Evolutionary conservation across 2,888 invertebrate species (phyloP), one percentile per base, ranked within the genome.

Genomic region (Minunthozetes semirufus): DNA sequence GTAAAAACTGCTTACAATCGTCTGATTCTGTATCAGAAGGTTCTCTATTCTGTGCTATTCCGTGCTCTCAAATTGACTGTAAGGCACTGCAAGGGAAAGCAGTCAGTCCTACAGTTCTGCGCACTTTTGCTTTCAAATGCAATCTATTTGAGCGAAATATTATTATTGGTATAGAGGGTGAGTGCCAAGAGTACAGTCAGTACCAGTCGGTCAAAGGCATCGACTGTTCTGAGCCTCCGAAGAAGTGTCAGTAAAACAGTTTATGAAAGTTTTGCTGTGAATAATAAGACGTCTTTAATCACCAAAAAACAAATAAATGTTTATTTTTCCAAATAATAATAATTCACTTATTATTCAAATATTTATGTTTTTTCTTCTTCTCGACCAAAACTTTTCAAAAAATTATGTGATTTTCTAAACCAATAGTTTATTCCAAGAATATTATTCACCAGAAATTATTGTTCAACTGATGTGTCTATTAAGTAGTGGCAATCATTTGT

Each of bases 111-210:
- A 0, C 11, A 70, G 70, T 25, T 46, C 42, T 46, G 70, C 70
- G 70, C 70, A 46, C 42, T 25, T 11, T 25, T 46, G 42, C 42
- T 42, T 59, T 59, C 27, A 25, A 29, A 6, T 48, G 70, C 25
- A 70, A 46, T 70, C 25, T 46, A 46, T 68, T 68, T 70, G 46
- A 70, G 70, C 33, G 63, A n/a, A 70, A 70, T 48, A 46, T 70
- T 48, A 70, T 70, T 70, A 70, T 70, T 15, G 33, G 15, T 19
- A 70, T 25, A 70, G 46, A 68, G n/a, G 22, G 46, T 66, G 19
- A 15, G 17, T 70, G 46, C 38, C 70, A 70, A 48, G 19, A 70
- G 48, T 70, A 46, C 48, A 15, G 61, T 61, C 48, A 15, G 61
- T 61, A 61, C 61, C 61, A 70, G 42, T 70, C 42, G 70, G 42